Evolutionary conservation across 2,113 vertebrate genomes (phyloP), one percentile per base, ranked within the genome.

Genomic region (Okapia johnstoni): DNA sequence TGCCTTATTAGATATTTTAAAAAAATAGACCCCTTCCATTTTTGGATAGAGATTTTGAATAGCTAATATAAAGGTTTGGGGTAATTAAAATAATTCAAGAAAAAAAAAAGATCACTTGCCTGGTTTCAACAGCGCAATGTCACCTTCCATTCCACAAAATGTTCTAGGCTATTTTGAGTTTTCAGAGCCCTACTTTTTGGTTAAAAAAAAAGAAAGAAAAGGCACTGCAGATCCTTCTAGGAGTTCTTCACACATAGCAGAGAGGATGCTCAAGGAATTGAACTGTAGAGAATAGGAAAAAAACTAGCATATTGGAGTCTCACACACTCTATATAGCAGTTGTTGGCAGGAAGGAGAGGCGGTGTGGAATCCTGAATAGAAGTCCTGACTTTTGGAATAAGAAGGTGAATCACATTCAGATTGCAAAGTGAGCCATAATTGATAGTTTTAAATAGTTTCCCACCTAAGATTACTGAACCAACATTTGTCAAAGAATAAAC

Each of bases 131-230:
- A 36, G 6, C 3, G 0, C 13, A 90, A 50, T 2, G 10, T 76
- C 33, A 89, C 23, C 30, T 6, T 83, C 55, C 76, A 60, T 50
- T 94, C 63, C 66, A 88, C 81, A 92, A 85, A 88, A 83, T 77
- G 70, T 90, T 85, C 80, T 90, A 60, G 81, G 88, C 43, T 97
- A 97, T 95, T 95, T 85, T 94, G 70, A 46, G 55, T 79, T 96
- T 94, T 50, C 50, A 86, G 76, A 97, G 93, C 40, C 81, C 85
- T 81, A 61, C 10, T 92, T 97, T 96, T 92, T 89, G 14, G 21
- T 52, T 70, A 10, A n/a, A 33, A 43, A 7, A 10, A 58, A 40
- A 73, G 5, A 55, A 93, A 77, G 48, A 57, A 81, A 95, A 88
- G 15, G 4, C 23, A 86, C 8, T 6, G 15, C 10, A 58, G 25